phyloP scores from a whole-genome alignment of 2,888 invertebrate genomes.

The Panzeria rudis region DNA sequence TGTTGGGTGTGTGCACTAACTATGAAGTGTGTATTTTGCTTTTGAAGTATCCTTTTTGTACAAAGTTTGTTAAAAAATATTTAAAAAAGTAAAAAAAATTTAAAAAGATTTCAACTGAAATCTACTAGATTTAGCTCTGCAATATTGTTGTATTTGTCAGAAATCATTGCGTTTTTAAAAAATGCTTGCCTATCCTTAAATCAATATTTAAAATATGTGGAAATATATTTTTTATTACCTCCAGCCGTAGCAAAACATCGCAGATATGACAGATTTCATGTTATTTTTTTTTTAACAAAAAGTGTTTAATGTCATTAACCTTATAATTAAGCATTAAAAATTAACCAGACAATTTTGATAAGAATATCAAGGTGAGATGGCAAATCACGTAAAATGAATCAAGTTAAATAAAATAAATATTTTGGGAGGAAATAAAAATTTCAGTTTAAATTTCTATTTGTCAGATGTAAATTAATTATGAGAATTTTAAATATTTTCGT shows the following conservation, averaged over 20 bases:
- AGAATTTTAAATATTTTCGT: too few species aligned
- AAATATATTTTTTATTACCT: background rate
- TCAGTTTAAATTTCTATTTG: background rate
- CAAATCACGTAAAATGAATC: background rate
- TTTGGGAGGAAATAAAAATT: background rate
- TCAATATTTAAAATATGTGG: too few species aligned
- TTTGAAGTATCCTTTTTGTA: too few species aligned
- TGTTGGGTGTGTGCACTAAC: too few species aligned
- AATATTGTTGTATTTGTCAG: too few species aligned
- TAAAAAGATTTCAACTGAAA: too few species aligned
- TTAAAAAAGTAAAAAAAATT: too few species aligned
- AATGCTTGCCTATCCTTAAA: too few species aligned
- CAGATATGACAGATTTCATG: background rate
- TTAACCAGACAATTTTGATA: constrained; percentile 5
- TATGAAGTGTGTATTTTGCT: too few species aligned
- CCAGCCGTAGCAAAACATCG: background rate
- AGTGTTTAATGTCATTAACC: background rate
- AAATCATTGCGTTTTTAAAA: too few species aligned
- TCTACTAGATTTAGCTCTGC: too few species aligned
- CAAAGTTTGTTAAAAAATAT: too few species aligned
- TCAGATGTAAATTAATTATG: background rate
- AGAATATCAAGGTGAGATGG: constrained; percentile 9
- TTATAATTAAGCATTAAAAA: constrained; percentile 4
- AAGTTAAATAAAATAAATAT: background rate
- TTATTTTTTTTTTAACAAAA: background rate